Evolutionary conservation across 2,888 invertebrate species (phyloP).

Genomic region (Aphrophora alni): DNA sequence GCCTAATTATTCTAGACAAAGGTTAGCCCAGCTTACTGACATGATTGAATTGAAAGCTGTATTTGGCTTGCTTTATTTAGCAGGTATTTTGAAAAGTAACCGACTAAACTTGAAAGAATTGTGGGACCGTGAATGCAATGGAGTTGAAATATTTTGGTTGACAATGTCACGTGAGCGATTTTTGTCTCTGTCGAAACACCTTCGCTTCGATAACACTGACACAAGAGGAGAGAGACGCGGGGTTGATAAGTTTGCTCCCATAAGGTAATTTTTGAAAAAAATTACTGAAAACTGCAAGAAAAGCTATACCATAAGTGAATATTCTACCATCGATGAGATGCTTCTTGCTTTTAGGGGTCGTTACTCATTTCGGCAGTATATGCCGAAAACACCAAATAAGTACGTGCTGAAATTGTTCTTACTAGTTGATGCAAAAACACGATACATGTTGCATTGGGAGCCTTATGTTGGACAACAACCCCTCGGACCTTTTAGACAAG

Average conservation of each 20-base stretch:
- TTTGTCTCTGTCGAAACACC: background rate
- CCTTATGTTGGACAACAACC: slow-evolving; percentile 12
- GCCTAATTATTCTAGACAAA: slow-evolving; percentile 10
- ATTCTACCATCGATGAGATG: slow-evolving; percentile 29
- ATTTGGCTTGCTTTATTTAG: slow-evolving; percentile 3
- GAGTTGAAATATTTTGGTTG: background rate
- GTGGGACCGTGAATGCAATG: background rate
- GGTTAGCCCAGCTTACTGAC: background rate
- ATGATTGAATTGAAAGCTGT: slow-evolving; percentile 7
- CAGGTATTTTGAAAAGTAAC: background rate
- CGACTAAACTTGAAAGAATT: background rate
- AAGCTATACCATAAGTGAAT: background rate
- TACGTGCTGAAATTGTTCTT: slow-evolving; percentile 29
- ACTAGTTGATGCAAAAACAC: slow-evolving; percentile 28
- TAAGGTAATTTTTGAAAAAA: slow-evolving; percentile 22
- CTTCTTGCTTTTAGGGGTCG: slow-evolving; percentile 20
- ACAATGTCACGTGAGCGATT: slow-evolving; percentile 15
- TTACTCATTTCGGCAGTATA: slow-evolving; percentile 15
- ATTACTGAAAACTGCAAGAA: slow-evolving; percentile 24
- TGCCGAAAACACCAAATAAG: slow-evolving; percentile 27
- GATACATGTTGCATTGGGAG: slow-evolving; percentile 11
- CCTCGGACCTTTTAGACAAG: background rate
- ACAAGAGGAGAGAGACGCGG: slow-evolving; percentile 6
- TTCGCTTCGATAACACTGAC: slow-evolving; percentile 25
- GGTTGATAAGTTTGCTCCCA: slow-evolving; percentile 14